Conservation (phyloP, 2,113 vertebrate genomes). For the Psittacara wagleri region DNA sequence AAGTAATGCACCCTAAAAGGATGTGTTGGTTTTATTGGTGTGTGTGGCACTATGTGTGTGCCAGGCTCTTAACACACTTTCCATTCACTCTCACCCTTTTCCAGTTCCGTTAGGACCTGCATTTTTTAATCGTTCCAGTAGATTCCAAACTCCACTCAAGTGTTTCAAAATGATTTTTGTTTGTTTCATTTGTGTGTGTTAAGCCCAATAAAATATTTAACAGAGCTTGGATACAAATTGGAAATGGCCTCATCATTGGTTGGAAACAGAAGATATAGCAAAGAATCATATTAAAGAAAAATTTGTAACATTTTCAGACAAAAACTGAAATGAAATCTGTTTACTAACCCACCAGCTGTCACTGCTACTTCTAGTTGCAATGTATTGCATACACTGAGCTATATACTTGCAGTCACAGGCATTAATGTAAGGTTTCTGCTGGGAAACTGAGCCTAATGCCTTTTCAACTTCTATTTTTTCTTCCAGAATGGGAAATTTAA, state of each 20-base stretch:
- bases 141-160: neutral
- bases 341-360: slow-evolving; percentile 74
- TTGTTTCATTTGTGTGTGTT: slow-evolving; percentile 42
- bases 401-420: slow-evolving; percentile 12
- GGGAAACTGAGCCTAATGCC: slow-evolving; percentile 58
- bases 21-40: neutral
- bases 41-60: neutral
- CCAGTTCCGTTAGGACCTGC: neutral
- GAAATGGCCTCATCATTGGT: slow-evolving; percentile 56
- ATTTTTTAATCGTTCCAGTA: neutral
- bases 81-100: neutral
- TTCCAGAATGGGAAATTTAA: slow-evolving; percentile 26
- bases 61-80: rapidly evolving
- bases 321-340: slow-evolving; percentile 75
- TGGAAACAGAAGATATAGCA: slow-evolving; percentile 58
- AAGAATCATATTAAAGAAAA: slow-evolving; percentile 69
- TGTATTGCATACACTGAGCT: slow-evolving; percentile 8
- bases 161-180: slow-evolving; percentile 36
- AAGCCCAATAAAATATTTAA: slow-evolving; percentile 63
- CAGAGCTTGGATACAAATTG: slow-evolving; percentile 51
- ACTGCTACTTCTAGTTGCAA: slow-evolving; percentile 54
- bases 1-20: neutral
- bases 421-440: slow-evolving; percentile 26
- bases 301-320: slow-evolving; percentile 70
- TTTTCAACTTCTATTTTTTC: slow-evolving; percentile 45